A percentile compares a stretch with the other conserved stretches of the same genome.
Evolutionary conservation across 2,797 vertebrate genomes (phyloP).

Genomic region (Acanthiza pusilla): DNA sequence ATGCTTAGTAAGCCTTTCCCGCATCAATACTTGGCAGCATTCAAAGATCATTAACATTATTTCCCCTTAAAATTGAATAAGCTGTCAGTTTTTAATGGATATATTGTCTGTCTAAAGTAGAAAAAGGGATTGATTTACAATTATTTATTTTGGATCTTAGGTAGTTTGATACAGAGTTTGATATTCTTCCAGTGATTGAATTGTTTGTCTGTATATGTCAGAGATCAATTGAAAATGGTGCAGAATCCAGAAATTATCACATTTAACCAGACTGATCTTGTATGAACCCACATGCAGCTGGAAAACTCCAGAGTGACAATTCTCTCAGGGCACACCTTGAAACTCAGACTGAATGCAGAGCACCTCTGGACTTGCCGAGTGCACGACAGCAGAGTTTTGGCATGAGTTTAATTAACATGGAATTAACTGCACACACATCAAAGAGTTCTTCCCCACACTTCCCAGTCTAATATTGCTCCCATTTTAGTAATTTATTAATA

Average conservation of each 20-base stretch:
- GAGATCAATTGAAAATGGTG: neutral
- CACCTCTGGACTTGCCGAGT: neutral
- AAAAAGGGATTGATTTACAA: neutral
- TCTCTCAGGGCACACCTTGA: neutral
- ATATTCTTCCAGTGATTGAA: neutral
- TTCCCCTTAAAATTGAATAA: neutral
- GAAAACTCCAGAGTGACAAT: neutral
- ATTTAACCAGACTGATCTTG: neutral
- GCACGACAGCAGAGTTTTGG: neutral
- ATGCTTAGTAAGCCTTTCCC: neutral
- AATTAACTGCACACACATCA: neutral
- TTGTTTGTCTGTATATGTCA: neutral
- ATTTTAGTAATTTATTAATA: neutral
- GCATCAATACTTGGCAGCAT: neutral
- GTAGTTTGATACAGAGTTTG: neutral
- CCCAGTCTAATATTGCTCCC: accelerated
- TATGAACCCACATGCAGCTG: neutral
- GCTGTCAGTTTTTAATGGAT: conserved; percentile 7
- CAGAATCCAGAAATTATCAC: neutral
- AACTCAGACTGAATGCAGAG: neutral
- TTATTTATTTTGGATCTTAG: conserved; percentile 9
- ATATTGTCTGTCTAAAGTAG: neutral
- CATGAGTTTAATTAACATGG: too few relatives aligned
- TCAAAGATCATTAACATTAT: neutral
- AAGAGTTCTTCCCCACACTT: neutral